phyloP scores from a whole-genome alignment of 1,140 invertebrate genomes.

The Caenorhabditis inopinata region DNA sequence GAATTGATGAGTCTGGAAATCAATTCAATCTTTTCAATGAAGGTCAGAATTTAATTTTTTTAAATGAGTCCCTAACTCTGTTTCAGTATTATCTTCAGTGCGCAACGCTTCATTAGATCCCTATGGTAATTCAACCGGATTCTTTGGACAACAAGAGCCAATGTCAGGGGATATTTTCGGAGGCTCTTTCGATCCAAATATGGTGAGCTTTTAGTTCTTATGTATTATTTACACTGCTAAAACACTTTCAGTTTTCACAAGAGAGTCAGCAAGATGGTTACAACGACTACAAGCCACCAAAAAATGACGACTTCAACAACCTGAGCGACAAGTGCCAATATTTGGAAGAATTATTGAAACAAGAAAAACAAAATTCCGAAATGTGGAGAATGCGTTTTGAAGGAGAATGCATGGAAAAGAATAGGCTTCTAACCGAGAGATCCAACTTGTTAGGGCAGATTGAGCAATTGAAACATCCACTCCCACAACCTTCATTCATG shows the following conservation, averaged over 20 bases:
- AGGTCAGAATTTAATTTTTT: background rate
- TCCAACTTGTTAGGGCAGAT: conserved; percentile 9
- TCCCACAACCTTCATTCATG: conserved; percentile 6
- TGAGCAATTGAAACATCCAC: background rate
- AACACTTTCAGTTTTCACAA: background rate
- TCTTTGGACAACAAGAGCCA: background rate
- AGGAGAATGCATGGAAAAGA: conserved; percentile 41
- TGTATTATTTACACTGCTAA: background rate
- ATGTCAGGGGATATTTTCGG: background rate
- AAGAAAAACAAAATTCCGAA: background rate
- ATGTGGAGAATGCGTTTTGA: conserved; percentile 36
- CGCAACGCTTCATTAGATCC: background rate
- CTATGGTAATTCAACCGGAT: background rate
- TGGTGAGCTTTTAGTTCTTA: background rate
- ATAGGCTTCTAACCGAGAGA: conserved; percentile 6
- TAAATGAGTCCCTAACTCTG: background rate
- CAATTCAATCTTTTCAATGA: conserved; percentile 11
- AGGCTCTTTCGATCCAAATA: background rate
- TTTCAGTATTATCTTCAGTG: conserved; percentile 4
- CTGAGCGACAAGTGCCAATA: conserved; percentile 9
- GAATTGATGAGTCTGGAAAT: conserved; percentile 32
- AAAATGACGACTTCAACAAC: background rate
- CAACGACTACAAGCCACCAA: background rate
- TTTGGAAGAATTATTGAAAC: conserved; percentile 36
- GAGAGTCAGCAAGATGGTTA: background rate